Base-by-base conservation (phyloP, 2,888 invertebrate species). In the Elmis aenea region DNA sequence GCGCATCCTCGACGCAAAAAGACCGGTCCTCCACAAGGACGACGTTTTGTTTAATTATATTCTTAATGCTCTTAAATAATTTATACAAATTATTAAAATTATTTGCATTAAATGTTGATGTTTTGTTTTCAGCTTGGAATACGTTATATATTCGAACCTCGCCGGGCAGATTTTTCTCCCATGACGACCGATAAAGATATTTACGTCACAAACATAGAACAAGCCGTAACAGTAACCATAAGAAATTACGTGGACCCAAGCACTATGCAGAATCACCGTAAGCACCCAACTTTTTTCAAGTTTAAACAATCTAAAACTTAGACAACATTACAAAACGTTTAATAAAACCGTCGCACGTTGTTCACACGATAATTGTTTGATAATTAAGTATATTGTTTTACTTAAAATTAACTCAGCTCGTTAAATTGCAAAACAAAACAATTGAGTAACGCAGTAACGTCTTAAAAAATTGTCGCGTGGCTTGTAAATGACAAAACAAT, bases 121-220 rank as follows among this genome's bases (percentile, higher is more conserved):
- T 29, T 32, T 45, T 26, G 30, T 55, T 64, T 61, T 31, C 67
- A 89, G 88, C 64, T 89, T 52, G 86, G 87, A 21, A 78, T 88
- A 45, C 71, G 76, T 46, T 81, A 84, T 57, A 82, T 87, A 26
- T 89, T 90, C 60, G 86, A 89, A 64, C 87, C 88, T 2, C 74
- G 83, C 38, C 79, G 81, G 43, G 82, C 83, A 2, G 85, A 89
- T 68, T 82, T 89, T 58, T 75, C 80, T 10, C 79, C 79, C 37
- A 86, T 89, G 87, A 87, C 88, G 15, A 72, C 74, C 11, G 83
- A 85, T 57, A 67, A 74, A n/a, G 79, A 82, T 21, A 78, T 87
- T 38, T 89, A 85, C 58, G 87, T 86, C 18, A 79, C 84, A 35
- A 87, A 87, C 64, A 81, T 89, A 52, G 87, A 89, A 64, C 89